phyloP scores from a whole-genome alignment of 2,797 vertebrate genomes.

The Gymnothorax reevesii region DNA sequence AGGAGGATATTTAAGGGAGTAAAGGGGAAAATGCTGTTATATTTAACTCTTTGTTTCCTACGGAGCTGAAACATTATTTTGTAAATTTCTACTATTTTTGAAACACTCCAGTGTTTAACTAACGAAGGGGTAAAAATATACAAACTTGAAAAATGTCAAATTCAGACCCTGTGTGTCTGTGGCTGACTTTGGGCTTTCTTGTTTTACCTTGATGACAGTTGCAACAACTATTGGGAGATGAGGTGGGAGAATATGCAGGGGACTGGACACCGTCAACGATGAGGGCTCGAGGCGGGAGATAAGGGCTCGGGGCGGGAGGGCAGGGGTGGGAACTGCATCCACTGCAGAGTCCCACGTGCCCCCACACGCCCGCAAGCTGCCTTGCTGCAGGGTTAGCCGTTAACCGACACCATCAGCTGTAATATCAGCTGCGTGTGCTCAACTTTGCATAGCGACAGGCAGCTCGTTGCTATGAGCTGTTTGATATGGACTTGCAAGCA shows the following conservation, averaged over 20 bases:
- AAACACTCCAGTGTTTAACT: no score
- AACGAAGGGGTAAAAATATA: no score
- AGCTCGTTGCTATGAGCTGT: neutral
- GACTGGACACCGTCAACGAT: neutral
- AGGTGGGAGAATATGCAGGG: no score
- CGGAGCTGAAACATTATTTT: no score
- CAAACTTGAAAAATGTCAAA: no score
- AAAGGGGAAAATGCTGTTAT: no score
- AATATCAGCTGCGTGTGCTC: slow-evolving; percentile 15
- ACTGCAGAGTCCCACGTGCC: slow-evolving; percentile 5
- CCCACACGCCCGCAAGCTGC: neutral
- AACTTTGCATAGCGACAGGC: neutral
- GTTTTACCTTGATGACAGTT: neutral
- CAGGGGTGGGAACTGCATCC: neutral
- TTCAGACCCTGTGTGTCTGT: neutral
- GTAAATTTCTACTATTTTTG: no score
- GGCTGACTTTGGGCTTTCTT: neutral
- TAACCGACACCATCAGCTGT: slow-evolving; percentile 17
- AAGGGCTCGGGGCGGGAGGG: neutral
- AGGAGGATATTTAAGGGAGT: neutral
- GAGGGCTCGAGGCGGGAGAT: neutral
- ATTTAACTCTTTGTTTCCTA: no score
- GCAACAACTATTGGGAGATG: neutral
- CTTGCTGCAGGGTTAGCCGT: neutral
- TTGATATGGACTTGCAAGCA: neutral